Percentiles rank a stretch among this genome's conserved stretches.
Conservation (phyloP, 2,797 vertebrate species). For the Paratrypauchen microcephalus region DNA sequence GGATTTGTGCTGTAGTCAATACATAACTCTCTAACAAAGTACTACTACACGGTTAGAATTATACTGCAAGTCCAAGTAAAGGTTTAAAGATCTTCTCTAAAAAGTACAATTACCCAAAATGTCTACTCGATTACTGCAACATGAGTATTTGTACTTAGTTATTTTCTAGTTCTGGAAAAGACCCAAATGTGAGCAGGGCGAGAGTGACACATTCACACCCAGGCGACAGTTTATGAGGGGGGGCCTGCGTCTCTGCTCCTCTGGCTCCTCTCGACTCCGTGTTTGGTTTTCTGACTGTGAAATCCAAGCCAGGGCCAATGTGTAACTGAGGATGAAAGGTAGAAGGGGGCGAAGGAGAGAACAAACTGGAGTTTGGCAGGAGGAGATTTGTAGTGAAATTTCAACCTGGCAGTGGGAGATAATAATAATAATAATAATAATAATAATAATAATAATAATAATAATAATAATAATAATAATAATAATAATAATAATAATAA, state of each 20-base stretch:
- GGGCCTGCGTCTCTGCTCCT: constrained; percentile 35
- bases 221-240: constrained; percentile 68
- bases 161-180: constrained; percentile 9
- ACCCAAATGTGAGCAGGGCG: constrained; percentile 17
- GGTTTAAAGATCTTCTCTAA: no score
- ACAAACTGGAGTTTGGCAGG: constrained; percentile 36
- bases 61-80: no score
- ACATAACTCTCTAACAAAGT: no score
- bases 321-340: constrained; percentile 59
- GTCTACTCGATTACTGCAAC: no score
- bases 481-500: constrained; percentile 20
- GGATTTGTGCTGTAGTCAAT: no score
- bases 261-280: constrained; percentile 35
- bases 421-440: constrained; percentile 15
- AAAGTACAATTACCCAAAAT: no score
- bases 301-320: constrained; percentile 51
- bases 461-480: constrained; percentile 32
- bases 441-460: constrained; percentile 29
- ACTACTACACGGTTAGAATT: no score
- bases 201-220: constrained; percentile 72
- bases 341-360: constrained; percentile 31
- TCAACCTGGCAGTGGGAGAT: constrained; percentile 20
- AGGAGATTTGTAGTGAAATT: constrained; percentile 39
- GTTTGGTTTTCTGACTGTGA: constrained; percentile 72
- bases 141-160: no score